Base-by-base conservation (phyloP, 2,113 vertebrate species). In the Neogobius melanostomus region DNA sequence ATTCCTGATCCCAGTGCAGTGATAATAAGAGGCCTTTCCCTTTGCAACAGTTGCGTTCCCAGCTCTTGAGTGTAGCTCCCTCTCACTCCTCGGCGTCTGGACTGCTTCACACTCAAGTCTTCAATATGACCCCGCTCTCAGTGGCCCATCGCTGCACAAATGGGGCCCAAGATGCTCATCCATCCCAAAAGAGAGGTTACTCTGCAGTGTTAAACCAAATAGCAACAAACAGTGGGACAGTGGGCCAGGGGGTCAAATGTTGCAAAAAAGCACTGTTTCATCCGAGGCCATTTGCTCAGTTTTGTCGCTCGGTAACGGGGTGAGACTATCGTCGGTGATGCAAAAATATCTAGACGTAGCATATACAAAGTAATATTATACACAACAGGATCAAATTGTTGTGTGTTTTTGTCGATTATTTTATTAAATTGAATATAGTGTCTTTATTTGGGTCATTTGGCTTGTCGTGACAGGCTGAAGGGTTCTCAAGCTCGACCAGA, bases 21-120 rank as follows among this genome's bases (percentile, higher is more conserved):
- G 91, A 89, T 92, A 92, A 92, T 90, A 87, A 91, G 87, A 70
- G 73, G 83, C 82, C 74, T 43, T 86, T 89, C 82, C 80, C 81
- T 69, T 59, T 71, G 82, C 71, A 85, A 77, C 74, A 80, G 70
- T 81, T 80, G 62, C 77, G 88, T 89, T 90, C 85, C 81, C 81
- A 78, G 75, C 79, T 80, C 84, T 82, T 90, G 87, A 81, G 61
- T 59, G 61, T 63, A 86, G 77, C 85, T 82, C 89, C 71, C 74
- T 79, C 21, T 12, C 57, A 60, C 57, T 43, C 57, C 57, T 61
- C 85, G 77, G 83, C 15, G 74, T 89, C 85, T 84, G 82, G 79
- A 76, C 81, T 76, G 54, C 82, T 88, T 80, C 76, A 75, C 68
- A 85, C 77, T 77, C 66, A 60, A 69, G 82, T 89, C 89, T 87